phyloP scores from a whole-genome alignment of 2,797 vertebrate genomes.

The Morelia viridis region DNA sequence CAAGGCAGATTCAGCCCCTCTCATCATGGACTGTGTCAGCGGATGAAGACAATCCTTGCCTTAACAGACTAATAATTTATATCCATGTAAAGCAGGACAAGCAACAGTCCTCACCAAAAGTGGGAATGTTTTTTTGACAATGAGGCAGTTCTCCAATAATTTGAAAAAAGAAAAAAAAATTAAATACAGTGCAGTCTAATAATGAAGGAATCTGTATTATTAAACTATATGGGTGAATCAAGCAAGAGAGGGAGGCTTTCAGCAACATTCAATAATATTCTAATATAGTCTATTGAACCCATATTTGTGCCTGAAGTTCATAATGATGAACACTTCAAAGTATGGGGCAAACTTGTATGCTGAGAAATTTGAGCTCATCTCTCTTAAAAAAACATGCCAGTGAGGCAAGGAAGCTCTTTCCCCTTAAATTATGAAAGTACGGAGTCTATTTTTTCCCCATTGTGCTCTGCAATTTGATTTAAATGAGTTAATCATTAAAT shows the following conservation, averaged over 20 bases:
- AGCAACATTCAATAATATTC: neutral
- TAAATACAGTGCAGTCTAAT: neutral
- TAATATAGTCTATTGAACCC: neutral
- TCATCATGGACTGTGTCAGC: neutral
- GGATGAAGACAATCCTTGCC: neutral
- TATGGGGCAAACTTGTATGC: neutral
- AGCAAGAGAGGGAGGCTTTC: neutral
- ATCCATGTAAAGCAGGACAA: neutral
- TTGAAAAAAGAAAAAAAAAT: neutral
- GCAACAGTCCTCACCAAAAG: neutral
- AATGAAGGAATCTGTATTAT: neutral
- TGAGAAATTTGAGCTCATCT: neutral
- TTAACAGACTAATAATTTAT: neutral
- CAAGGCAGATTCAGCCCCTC: neutral
- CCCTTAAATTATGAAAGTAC: neutral
- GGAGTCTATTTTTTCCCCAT: neutral
- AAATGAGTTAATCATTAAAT: neutral
- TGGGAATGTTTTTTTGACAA: neutral
- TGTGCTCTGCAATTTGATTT: neutral
- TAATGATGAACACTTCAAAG: neutral
- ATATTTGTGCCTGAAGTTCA: neutral
- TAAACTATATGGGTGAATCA: neutral
- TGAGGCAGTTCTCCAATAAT: neutral
- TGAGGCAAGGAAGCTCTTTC: neutral
- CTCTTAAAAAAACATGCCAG: neutral